Percentiles rank a stretch among this genome's conserved stretches.
Evolutionary conservation across 2,113 vertebrate genomes (phyloP).

Genomic region (Hiodon tergisus): DNA sequence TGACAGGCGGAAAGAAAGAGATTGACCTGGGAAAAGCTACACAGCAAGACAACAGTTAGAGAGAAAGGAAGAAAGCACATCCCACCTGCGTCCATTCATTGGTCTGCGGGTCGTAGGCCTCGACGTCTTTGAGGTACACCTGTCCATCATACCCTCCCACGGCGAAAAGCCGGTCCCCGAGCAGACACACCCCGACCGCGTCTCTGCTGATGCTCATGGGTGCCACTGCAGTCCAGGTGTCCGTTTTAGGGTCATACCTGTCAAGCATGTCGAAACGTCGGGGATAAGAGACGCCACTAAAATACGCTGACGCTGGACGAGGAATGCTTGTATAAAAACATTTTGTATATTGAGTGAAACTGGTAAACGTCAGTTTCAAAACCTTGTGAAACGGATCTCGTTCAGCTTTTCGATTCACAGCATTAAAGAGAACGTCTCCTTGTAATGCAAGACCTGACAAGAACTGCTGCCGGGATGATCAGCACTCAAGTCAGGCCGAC

Average conservation of each 20-base stretch:
- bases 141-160: slow-evolving; percentile 97
- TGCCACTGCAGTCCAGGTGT: slow-evolving; percentile 92
- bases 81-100: slow-evolving; percentile 96
- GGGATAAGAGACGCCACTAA: not conserved
- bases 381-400: no score
- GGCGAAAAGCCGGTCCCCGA: slow-evolving; percentile 88
- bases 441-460: no score
- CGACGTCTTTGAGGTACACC: slow-evolving; percentile 88
- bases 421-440: no score
- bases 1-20: not conserved
- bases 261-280: slow-evolving; percentile 3
- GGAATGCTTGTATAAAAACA: no score
- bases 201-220: slow-evolving; percentile 97
- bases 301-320: no score
- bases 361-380: no score
- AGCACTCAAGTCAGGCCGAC: no score
- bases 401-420: no score
- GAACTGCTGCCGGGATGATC: no score
- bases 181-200: slow-evolving; percentile 92
- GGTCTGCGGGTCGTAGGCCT: slow-evolving; percentile 93
- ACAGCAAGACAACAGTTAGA: not conserved
- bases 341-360: no score
- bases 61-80: not conserved
- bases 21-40: no score
- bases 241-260: slow-evolving; percentile 96